A percentile compares a stretch with the other conserved stretches of the same genome.
Conservation (phyloP, 2,113 vertebrate species). For the Columba janthina region DNA sequence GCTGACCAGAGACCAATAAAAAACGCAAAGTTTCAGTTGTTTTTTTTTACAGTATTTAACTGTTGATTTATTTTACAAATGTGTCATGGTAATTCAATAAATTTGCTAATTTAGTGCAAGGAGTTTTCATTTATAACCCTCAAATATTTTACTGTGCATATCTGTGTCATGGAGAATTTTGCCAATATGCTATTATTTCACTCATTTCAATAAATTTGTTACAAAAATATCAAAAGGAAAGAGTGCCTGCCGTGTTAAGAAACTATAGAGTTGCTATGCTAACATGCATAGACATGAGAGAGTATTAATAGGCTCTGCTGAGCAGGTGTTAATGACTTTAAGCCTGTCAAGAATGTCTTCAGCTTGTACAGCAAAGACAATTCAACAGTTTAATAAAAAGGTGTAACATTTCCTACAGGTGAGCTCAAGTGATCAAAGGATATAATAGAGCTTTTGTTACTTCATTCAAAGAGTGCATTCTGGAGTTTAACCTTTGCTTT, state of each 20-base stretch:
- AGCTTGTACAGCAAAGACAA: slow-evolving; percentile 70
- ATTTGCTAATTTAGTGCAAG: slow-evolving; percentile 15
- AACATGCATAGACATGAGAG: slow-evolving; percentile 19
- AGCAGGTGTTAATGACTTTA: slow-evolving; percentile 67
- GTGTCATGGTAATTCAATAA: neutral
- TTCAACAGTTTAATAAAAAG: slow-evolving; percentile 74
- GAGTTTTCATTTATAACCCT: slow-evolving; percentile 19
- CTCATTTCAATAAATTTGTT: slow-evolving; percentile 54
- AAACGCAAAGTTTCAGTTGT: neutral
- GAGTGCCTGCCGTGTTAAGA: neutral
- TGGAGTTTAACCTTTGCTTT: slow-evolving; percentile 77
- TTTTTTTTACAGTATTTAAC: neutral
- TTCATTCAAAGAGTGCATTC: slow-evolving; percentile 71
- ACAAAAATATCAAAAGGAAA: neutral
- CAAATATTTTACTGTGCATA: slow-evolving; percentile 26
- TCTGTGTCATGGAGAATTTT: slow-evolving; percentile 5
- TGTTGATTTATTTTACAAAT: slow-evolving; percentile 34
- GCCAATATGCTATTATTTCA: neutral
- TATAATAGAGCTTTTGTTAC: slow-evolving; percentile 79
- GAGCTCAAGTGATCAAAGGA: slow-evolving; percentile 73
- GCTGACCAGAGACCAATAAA: neutral
- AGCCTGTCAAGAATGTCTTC: slow-evolving; percentile 77
- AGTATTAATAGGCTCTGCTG: neutral
- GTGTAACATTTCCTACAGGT: slow-evolving; percentile 81
- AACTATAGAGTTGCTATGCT: neutral